Conservation (phyloP, 1,140 invertebrate genomes). For the Bombus superbus region DNA sequence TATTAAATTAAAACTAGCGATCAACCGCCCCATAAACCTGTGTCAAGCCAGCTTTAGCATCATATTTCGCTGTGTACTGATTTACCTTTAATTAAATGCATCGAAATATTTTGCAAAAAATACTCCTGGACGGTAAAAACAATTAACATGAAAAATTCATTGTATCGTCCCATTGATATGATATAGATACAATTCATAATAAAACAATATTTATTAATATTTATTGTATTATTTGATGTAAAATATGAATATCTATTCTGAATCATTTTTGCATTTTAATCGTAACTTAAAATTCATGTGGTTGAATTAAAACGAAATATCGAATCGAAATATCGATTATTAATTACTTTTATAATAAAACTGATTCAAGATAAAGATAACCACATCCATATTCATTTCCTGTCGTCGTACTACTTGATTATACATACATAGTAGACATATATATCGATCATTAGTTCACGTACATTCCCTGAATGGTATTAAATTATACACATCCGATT, state of each 20-base stretch:
- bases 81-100: slow-evolving; percentile 1
- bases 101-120: background rate
- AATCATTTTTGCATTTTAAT: too few species aligned
- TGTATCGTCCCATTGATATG: background rate
- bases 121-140: background rate
- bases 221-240: too few species aligned
- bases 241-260: too few species aligned
- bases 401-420: background rate
- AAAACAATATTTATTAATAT: too few species aligned
- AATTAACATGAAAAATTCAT: background rate
- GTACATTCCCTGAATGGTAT: too few species aligned
- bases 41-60: background rate
- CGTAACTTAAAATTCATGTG: too few species aligned
- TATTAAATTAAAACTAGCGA: slow-evolving; percentile 3
- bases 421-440: background rate
- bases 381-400: too few species aligned
- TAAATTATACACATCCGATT: background rate
- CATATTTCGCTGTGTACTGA: background rate
- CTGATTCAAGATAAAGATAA: too few species aligned
- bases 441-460: too few species aligned
- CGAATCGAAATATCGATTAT: too few species aligned
- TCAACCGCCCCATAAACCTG: background rate
- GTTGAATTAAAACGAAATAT: background rate
- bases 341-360: too few species aligned
- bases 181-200: background rate